phyloP scores from a whole-genome alignment of 2,888 invertebrate genomes.

The Ischnura elegans region DNA sequence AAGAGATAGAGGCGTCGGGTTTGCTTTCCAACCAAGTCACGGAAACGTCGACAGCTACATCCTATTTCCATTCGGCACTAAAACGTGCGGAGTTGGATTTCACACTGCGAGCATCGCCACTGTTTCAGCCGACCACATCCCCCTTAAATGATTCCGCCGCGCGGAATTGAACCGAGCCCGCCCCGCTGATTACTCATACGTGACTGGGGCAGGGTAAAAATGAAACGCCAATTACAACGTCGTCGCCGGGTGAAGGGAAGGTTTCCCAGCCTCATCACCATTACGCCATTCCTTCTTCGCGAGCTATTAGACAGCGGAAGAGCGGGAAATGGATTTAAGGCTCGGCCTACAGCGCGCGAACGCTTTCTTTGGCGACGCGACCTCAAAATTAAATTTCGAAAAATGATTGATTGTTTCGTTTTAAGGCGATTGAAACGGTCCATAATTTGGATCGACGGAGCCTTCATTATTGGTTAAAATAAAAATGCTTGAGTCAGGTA shows the following conservation, averaged over 20 bases:
- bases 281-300: too few relatives aligned
- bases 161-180: conserved; percentile 37
- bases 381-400: too few relatives aligned
- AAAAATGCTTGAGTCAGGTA: too few relatives aligned
- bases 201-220: background rate
- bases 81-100: conserved; percentile 15
- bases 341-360: too few relatives aligned
- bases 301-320: too few relatives aligned
- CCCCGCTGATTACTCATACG: conserved; percentile 46
- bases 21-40: conserved; percentile 57
- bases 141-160: conserved; percentile 35
- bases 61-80: conserved; percentile 23
- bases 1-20: conserved; percentile 33
- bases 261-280: too few relatives aligned
- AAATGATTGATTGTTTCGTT: too few relatives aligned
- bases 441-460: too few relatives aligned
- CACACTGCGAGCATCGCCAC: background rate
- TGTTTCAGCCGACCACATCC: conserved; percentile 21
- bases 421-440: too few relatives aligned
- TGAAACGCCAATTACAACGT: background rate
- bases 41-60: conserved; percentile 44
- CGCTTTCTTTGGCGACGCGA: too few relatives aligned
- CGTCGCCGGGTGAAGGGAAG: background rate
- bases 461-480: too few relatives aligned
- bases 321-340: too few relatives aligned